Percentiles rank a stretch among this genome's conserved stretches.
Evolutionary conservation across 2,113 vertebrate genomes (phyloP).

Genomic region (Sphyrna mokarran): DNA sequence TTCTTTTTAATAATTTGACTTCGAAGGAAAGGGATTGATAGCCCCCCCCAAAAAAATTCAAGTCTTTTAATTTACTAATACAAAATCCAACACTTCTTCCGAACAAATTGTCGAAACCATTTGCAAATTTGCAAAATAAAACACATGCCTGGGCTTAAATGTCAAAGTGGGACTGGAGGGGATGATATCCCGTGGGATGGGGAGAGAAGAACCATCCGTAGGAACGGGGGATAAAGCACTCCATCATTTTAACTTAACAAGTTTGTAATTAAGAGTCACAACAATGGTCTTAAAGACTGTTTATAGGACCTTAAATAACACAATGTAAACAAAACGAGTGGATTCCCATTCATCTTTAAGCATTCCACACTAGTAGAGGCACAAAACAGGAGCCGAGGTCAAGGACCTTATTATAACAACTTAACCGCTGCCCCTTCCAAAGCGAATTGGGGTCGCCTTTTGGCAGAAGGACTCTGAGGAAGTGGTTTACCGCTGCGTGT

Average conservation of each 20-base stretch:
- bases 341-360: conserved; percentile 32
- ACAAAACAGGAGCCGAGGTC: conserved; percentile 15
- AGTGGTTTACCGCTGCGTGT: background rate
- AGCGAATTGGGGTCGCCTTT: conserved; percentile 12
- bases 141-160: background rate
- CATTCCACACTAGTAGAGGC: conserved; percentile 16
- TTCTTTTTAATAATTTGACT: background rate
- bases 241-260: conserved; percentile 32
- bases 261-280: conserved; percentile 28
- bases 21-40: background rate
- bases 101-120: background rate
- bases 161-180: background rate
- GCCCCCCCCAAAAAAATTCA: background rate
- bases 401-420: conserved; percentile 2
- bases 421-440: background rate
- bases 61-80: background rate
- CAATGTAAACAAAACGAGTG: conserved; percentile 32
- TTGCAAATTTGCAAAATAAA: background rate
- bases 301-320: conserved; percentile 33
- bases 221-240: conserved; percentile 13
- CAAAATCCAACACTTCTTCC: background rate
- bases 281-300: conserved; percentile 30
- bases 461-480: background rate
- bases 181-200: background rate
- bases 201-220: background rate